Evolutionary conservation across 2,113 vertebrate genomes (phyloP), one percentile per base, ranked within the genome.

Genomic region (Istiophorus platypterus): DNA sequence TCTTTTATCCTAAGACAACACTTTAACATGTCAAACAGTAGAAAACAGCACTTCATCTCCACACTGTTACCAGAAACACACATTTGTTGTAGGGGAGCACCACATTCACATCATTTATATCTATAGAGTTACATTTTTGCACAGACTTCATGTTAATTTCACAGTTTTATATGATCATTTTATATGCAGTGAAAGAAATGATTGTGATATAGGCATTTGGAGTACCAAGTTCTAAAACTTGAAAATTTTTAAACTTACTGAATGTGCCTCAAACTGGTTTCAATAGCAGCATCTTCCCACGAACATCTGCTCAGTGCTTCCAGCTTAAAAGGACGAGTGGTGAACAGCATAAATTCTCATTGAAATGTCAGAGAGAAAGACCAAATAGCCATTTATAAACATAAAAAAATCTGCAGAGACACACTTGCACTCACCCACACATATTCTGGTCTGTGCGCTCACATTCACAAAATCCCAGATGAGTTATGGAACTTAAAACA

Each of bases 401-500:
- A 42, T 8, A 52, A 37, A 45, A 29, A 26, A 52, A 72, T 39
- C 51, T 70, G 57, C 78, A 59, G 54, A 68, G 62, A 65, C 37
- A 31, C 57, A 42, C 64, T 58, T 63, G 18, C 52, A 20, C 57
- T 54, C 77, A 51, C 76, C 56, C 72, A 24, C 70, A 79, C 67
- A 47, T 39, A 51, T 64, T 64, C 72, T 39, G n/a, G 37, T 69
- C 80, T 64, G 72, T 69, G 66, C 49, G 27, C 76, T 81, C 76
- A 67, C 84, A 75, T 72, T 82, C 57, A 72, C 52, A 79, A 83
- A 77, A 80, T 85, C 84, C 81, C 62, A 51, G 84, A 92, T 86
- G 86, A 90, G 76, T 91, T 90, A 86, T 89, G 73, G 91, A 80
- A 84, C 81, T 85, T 78, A 87, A 92, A 91, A 88, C 76, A 75